These are phyloP conservation scores for Acanthoscelides obtectus DNA, from an alignment of 2,888 invertebrate species.

Conservation along the genomic window DNA sequence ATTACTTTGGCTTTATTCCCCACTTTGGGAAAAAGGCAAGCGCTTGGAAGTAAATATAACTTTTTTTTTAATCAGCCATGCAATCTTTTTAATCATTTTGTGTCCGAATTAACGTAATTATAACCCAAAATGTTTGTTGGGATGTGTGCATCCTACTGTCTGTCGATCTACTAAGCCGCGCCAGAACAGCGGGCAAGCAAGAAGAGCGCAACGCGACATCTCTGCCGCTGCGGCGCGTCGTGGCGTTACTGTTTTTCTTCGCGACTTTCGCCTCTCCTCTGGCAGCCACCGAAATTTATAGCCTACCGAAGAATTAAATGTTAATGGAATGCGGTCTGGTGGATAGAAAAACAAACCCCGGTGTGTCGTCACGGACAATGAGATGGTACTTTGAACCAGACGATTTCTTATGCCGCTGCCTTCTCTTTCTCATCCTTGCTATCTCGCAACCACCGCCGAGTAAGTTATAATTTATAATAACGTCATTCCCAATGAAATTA, in stretches of 20 bases:
- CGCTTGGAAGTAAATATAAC: too few relatives aligned
- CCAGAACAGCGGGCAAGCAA: background rate
- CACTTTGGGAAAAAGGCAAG: too few relatives aligned
- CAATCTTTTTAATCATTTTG: too few relatives aligned
- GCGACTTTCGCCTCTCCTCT: background rate
- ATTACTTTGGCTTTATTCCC: too few relatives aligned
- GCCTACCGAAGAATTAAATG: conserved; percentile 43
- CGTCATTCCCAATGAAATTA: conserved; percentile 42
- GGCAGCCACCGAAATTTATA: conserved; percentile 35
- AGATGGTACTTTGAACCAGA: conserved; percentile 44
- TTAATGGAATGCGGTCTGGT: conserved; percentile 42
- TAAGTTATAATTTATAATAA: conserved; percentile 46
- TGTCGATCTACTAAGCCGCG: background rate
- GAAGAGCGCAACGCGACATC: background rate
- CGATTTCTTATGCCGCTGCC: conserved; percentile 35
- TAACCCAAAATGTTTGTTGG: too few relatives aligned
- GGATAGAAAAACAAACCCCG: conserved; percentile 43
- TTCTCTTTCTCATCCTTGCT: conserved; percentile 22
- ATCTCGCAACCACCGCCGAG: conserved; percentile 35
- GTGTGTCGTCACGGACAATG: conserved; percentile 43
- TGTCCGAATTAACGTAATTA: too few relatives aligned
- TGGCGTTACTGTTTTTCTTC: conserved; percentile 1
- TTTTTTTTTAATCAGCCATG: too few relatives aligned
- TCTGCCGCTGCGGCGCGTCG: background rate
- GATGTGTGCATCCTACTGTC: too few relatives aligned